Evolutionary conservation across 2,888 invertebrate genomes (phyloP).

Genomic region (Conomelus anceps): DNA sequence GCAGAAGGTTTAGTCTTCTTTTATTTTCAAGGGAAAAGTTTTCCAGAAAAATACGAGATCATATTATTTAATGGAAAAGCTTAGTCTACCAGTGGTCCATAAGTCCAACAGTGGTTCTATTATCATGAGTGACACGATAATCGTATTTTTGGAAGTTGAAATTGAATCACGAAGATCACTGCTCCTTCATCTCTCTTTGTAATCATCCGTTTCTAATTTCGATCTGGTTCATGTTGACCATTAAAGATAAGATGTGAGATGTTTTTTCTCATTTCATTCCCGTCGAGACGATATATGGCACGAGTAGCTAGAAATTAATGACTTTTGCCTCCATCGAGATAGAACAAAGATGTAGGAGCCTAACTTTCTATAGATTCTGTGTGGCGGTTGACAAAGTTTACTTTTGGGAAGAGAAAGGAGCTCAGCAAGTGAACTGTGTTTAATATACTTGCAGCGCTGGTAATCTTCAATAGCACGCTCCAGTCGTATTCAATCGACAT

Average conservation of each 20-base stretch:
- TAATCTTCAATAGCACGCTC: not conserved
- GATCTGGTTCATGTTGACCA: not conserved
- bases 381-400: not conserved
- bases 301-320: not conserved
- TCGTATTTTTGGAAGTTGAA: not conserved
- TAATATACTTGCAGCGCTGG: not conserved
- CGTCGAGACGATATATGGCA: not conserved
- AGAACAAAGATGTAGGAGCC: not conserved
- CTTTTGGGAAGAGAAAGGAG: too few species aligned
- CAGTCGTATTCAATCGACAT: not conserved
- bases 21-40: not conserved
- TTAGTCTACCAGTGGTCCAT: not conserved
- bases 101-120: not conserved
- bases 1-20: not conserved
- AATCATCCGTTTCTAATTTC: not conserved
- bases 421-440: not conserved
- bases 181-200: not conserved
- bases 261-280: not conserved
- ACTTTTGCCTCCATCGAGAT: not conserved
- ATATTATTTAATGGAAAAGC: not conserved
- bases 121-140: not conserved
- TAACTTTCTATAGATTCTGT: not conserved
- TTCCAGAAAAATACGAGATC: not conserved
- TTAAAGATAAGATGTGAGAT: not conserved
- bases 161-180: not conserved